phyloP scores from a whole-genome alignment of 2,113 vertebrate species.

The Dicaeum eximium region DNA sequence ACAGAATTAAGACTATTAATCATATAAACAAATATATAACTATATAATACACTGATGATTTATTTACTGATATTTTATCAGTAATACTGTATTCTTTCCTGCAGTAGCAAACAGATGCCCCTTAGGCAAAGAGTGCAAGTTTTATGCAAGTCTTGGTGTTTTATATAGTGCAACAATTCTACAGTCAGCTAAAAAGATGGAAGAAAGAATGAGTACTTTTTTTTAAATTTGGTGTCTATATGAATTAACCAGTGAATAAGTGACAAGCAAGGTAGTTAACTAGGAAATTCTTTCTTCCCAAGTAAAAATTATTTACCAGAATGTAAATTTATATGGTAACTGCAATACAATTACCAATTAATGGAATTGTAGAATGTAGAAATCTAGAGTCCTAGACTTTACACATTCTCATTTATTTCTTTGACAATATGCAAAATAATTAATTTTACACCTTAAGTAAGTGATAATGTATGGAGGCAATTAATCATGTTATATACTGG shows the following conservation, averaged over 20 bases:
- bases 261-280: background rate
- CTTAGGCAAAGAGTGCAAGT: background rate
- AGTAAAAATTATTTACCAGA: background rate
- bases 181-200: background rate
- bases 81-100: background rate
- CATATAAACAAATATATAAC: background rate
- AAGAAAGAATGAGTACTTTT: background rate
- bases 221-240: background rate
- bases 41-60: background rate
- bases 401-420: background rate
- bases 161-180: background rate
- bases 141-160: background rate
- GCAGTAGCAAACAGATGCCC: background rate
- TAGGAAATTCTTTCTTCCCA: background rate
- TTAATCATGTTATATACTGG: background rate
- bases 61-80: background rate
- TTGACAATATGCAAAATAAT: background rate
- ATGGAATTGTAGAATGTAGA: background rate
- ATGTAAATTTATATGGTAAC: background rate
- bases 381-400: background rate
- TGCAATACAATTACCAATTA: background rate
- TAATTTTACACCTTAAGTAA: background rate
- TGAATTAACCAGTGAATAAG: background rate
- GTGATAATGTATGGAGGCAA: background rate
- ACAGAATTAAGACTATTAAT: background rate